A percentile compares a stretch with the other conserved stretches of the same genome.
phyloP scores from a whole-genome alignment of 2,113 vertebrate species.

The Grammomys dolichurus region DNA sequence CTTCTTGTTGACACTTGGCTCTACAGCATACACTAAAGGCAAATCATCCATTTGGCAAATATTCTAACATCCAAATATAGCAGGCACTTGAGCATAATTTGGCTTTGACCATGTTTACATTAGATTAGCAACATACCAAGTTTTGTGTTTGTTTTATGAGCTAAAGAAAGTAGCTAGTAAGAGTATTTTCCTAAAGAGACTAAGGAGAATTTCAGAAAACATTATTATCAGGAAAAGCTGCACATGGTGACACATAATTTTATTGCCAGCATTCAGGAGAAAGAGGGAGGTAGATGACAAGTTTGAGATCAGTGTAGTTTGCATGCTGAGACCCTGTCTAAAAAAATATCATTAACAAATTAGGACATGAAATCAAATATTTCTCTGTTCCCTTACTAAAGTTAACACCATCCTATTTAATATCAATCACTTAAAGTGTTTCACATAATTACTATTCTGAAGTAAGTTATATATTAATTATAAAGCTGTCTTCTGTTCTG shows the following conservation, averaged over 20 bases:
- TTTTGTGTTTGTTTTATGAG: slow-evolving; percentile 48
- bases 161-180: slow-evolving; percentile 37
- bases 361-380: background rate
- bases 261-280: background rate
- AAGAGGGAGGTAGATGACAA: background rate
- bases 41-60: slow-evolving; percentile 60
- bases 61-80: slow-evolving; percentile 68
- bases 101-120: slow-evolving; percentile 48
- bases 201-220: background rate
- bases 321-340: background rate
- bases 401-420: background rate
- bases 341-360: slow-evolving; percentile 13
- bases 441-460: background rate
- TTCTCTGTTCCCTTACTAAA: background rate
- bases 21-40: slow-evolving; percentile 23
- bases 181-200: background rate
- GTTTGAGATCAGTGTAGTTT: background rate
- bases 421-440: background rate
- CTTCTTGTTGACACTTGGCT: slow-evolving; percentile 49
- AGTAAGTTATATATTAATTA: slow-evolving; percentile 1
- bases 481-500: background rate
- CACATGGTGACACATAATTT: background rate
- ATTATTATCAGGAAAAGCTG: background rate
- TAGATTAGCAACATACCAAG: slow-evolving; percentile 44
- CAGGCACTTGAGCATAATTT: slow-evolving; percentile 58